Evolutionary conservation across 1,140 invertebrate genomes (phyloP), one percentile per base, ranked within the genome.

Genomic region (Dreissena polymorpha): DNA sequence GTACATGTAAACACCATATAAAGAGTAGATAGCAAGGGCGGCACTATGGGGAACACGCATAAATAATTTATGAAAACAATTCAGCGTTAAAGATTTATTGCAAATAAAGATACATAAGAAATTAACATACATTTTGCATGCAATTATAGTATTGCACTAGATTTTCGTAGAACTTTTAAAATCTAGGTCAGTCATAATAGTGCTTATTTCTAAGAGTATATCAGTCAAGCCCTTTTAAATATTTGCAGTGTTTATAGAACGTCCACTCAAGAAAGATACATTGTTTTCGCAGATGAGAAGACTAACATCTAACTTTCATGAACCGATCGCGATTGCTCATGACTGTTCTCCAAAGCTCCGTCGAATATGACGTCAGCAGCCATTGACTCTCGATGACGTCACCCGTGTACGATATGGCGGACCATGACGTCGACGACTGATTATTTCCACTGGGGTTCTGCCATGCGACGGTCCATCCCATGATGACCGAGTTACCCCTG

Each of bases 391-490:
- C n/a, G n/a, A n/a, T n/a, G n/a, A n/a, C n/a, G n/a, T n/a, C n/a
- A n/a, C n/a, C n/a, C n/a, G n/a, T n/a, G n/a, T n/a, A n/a, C n/a
- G n/a, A n/a, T n/a, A n/a, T n/a, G n/a, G n/a, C n/a, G n/a, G n/a
- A n/a, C n/a, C n/a, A n/a, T n/a, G n/a, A n/a, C n/a, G n/a, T n/a
- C n/a, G n/a, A n/a, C n/a, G n/a, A n/a, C n/a, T 71, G 25, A 39
- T 71, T 71, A 14, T 39, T 39, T 39, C 16, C 10, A 16, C 13
- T 39, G 0, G 27, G 0, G 39, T 71, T 71, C 23, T 25, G 14
- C 69, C 69, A 71, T 16, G 69, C 12, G 23, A 71, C 69, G n/a
- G 69, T 39, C 1, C 23, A 71, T 27, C 69, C 69, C 12, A 71
- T 0, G 14, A 71, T 71, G 23, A 16, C 29, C 1, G 23, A 0